These are phyloP conservation scores for Pipra filicauda DNA, from an alignment of 2,113 vertebrate species.

Conservation along the genomic window DNA sequence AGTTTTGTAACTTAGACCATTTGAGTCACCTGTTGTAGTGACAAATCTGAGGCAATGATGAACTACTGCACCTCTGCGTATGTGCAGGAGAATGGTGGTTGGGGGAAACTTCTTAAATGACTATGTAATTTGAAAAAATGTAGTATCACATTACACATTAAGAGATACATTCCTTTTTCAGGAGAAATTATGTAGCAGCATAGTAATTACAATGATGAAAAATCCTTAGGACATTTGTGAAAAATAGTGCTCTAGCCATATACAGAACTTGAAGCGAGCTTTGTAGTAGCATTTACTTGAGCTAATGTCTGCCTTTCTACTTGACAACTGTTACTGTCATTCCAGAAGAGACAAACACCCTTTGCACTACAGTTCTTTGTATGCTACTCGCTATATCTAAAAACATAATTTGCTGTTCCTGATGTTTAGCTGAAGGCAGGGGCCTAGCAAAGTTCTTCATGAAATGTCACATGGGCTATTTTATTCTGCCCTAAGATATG, in stretches of 20 bases:
- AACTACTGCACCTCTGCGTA: not conserved
- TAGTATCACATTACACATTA: not conserved
- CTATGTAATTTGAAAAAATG: not conserved
- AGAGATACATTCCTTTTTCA: not conserved
- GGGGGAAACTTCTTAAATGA: not conserved
- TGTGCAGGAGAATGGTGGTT: not conserved
- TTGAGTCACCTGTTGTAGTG: not conserved
- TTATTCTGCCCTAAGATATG: not conserved
- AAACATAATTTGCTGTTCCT: not conserved
- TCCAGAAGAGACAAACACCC: not conserved
- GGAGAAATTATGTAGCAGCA: not conserved
- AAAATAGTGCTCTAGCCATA: not conserved
- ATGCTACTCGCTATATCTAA: not conserved
- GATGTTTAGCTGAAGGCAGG: not conserved
- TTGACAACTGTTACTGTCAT: not conserved
- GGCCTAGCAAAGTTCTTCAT: not conserved
- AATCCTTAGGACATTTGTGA: not conserved
- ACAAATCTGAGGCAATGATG: not conserved
- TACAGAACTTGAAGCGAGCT: not conserved
- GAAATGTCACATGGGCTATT: not conserved
- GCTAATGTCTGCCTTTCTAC: not conserved
- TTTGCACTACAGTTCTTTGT: not conserved
- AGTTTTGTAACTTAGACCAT: not conserved
- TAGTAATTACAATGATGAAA: conserved; percentile 10
- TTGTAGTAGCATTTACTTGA: not conserved